phyloP scores from a whole-genome alignment of 2,888 invertebrate species.

The Dolomedes plantarius region DNA sequence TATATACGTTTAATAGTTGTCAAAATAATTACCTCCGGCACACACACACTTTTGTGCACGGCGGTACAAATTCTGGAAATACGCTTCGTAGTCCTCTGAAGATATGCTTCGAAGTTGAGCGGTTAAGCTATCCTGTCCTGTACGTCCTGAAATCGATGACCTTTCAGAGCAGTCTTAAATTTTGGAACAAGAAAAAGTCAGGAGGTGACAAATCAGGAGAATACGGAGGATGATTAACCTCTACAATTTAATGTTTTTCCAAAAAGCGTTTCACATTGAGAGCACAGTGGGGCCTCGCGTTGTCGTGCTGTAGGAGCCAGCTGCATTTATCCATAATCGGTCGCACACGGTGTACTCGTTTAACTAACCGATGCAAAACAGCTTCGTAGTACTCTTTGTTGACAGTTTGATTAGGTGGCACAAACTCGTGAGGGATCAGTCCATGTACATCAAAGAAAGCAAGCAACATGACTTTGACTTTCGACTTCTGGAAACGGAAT shows the following conservation, averaged over 20 bases:
- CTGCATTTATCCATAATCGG: neutral
- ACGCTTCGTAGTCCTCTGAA: slow-evolving; percentile 12
- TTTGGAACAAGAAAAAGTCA: slow-evolving; percentile 5
- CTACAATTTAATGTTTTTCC: neutral
- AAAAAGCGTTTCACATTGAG: neutral
- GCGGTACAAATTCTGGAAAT: slow-evolving; percentile 9
- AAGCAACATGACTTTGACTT: too few relatives aligned
- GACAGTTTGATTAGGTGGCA: neutral
- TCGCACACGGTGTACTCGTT: neutral
- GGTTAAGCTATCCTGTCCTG: slow-evolving; percentile 3
- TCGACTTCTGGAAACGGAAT: too few relatives aligned
- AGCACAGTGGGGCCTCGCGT: neutral
- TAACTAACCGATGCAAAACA: neutral
- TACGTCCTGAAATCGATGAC: too few relatives aligned
- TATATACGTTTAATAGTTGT: neutral
- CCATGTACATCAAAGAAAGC: too few relatives aligned
- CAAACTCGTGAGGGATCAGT: neutral
- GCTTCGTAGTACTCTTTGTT: slow-evolving; percentile 7
- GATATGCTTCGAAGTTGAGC: neutral
- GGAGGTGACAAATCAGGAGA: neutral
- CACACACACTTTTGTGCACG: slow-evolving; percentile 7
- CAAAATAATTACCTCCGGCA: neutral
- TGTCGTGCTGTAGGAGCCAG: slow-evolving; percentile 8
- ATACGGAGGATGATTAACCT: neutral
- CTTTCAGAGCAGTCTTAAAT: slow-evolving; percentile 31